Evolutionary conservation across 2,113 vertebrate genomes (phyloP), one percentile per base, ranked within the genome.

Genomic region (Acanthochromis polyacanthus): DNA sequence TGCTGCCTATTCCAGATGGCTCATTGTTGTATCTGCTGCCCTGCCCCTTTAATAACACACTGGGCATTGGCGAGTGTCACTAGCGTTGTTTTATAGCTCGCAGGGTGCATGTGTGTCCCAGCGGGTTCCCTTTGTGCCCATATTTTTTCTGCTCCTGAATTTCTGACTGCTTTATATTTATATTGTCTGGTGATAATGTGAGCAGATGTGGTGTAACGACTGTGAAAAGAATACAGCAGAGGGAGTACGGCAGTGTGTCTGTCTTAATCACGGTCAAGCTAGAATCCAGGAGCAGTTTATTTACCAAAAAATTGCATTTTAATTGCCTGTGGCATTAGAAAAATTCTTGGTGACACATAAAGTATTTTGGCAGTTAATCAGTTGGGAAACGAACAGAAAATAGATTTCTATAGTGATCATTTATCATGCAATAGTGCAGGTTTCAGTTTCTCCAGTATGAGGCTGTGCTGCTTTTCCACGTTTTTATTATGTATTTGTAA

Each of bases 1-100:
- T 81, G 81, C 83, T 36, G 78, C 74, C 32, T 23, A 69, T 59
- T 83, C 88, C 91, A 92, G 91, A 92, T 91, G 91, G 88, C 86
- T 87, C 83, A 87, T 92, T 90, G 89, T 91, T 91, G 64, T 30
- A 67, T 74, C 78, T 28, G 60, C 71, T 30, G 78, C 60, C 72
- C 78, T 71, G 71, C 84, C 84, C 82, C 81, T 91, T 88, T 92
- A 92, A 90, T 88, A 83, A 87, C 76, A 91, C 82, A 81, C 75
- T 63, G 52, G 53, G 58, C 81, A 60, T 63, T 64, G 78, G 43
- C 80, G 69, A 66, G 75, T 74, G 66, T 89, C 82, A 86, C 65
- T 30, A 22, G 50, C 52, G 57, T 77, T 66, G 70, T 80, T 87
- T 84, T 89, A 75, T 73, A 46, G 78, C 81, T 62, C 69, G 45